A percentile compares a stretch with the other conserved stretches of the same genome.
Conservation (phyloP, 92 coral and sea anemone species). For the Desmophyllum pertusum region DNA sequence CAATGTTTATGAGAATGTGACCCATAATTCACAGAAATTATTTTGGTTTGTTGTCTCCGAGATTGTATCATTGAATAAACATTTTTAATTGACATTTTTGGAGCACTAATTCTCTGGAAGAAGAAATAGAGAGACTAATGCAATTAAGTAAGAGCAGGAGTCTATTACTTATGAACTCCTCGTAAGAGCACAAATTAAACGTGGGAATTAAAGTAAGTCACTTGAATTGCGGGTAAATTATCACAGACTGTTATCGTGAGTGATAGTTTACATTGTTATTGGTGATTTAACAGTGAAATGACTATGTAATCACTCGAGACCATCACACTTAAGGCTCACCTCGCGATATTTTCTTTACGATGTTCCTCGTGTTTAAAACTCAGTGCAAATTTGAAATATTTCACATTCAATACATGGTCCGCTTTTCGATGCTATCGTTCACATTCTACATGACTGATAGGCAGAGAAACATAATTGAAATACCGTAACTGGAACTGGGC, state of each 20-base stretch:
- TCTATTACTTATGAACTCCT: too few relatives aligned
- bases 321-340: background rate
- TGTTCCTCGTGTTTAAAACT: background rate
- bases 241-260: background rate
- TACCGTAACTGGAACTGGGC: constrained; percentile 4
- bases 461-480: background rate
- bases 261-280: background rate
- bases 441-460: background rate
- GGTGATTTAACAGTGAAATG: background rate
- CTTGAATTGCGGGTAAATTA: background rate
- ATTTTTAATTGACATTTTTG: background rate
- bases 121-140: background rate
- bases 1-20: background rate
- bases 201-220: background rate
- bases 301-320: background rate
- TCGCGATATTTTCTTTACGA: background rate
- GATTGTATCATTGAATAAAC: background rate
- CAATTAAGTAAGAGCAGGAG: too few relatives aligned
- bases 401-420: background rate
- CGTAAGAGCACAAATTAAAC: background rate
- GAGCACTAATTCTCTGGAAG: background rate
- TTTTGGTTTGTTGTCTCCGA: background rate
- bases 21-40: background rate
- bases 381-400: background rate
- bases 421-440: background rate